These are phyloP conservation scores for Apodemia hepburni DNA, from an alignment of 2,888 invertebrate genomes.

Conservation along the genomic window DNA sequence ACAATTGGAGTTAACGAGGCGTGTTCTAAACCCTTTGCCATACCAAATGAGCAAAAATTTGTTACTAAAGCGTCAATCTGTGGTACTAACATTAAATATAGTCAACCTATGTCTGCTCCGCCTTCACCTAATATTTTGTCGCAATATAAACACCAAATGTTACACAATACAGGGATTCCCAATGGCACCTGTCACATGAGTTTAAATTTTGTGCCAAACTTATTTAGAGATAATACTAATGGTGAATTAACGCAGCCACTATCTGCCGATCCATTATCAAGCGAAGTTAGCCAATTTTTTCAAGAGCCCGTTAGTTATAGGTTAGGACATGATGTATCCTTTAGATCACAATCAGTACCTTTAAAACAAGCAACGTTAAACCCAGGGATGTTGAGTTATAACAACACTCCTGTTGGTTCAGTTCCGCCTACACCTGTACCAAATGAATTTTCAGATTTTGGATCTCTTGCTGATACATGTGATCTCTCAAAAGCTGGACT, in stretches of 20 bases:
- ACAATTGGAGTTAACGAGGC: conserved; percentile 53
- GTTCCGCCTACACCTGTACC: conserved; percentile 85
- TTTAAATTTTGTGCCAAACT: conserved; percentile 64
- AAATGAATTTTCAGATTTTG: conserved; percentile 86
- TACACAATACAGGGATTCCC: conserved; percentile 60
- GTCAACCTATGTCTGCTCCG: conserved; percentile 83
- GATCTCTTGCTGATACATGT: conserved; percentile 80
- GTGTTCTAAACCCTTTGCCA: conserved; percentile 60
- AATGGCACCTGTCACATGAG: conserved; percentile 68
- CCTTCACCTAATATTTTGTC: conserved; percentile 82
- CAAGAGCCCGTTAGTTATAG: conserved; percentile 70
- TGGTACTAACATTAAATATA: conserved; percentile 56
- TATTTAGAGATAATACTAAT: conserved; percentile 67
- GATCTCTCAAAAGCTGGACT: conserved; percentile 72
- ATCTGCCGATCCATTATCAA: conserved; percentile 74
- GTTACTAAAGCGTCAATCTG: conserved; percentile 50
- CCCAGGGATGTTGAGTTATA: conserved; percentile 60
- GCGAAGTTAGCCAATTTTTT: conserved; percentile 83
- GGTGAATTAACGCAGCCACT: conserved; percentile 58
- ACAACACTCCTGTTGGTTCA: conserved; percentile 81
- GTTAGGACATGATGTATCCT: conserved; percentile 59
- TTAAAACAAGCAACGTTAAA: conserved; percentile 79
- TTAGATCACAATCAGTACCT: conserved; percentile 90
- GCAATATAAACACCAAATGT: conserved; percentile 72
- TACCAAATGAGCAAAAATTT: conserved; percentile 69